Conservation (phyloP, 2,113 vertebrate genomes). For the Platichthys stellatus region DNA sequence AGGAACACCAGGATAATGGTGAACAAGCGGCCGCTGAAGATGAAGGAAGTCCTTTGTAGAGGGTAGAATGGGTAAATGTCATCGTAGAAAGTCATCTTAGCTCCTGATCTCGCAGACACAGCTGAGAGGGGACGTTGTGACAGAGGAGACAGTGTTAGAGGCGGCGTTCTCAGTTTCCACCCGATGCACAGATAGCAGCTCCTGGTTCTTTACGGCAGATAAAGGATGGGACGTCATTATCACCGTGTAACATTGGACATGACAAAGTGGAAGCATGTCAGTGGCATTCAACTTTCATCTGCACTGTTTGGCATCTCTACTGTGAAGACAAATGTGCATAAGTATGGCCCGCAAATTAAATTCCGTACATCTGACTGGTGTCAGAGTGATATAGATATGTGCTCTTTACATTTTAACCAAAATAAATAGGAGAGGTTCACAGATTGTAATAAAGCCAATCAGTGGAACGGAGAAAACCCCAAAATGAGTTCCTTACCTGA, state of each 20-base stretch:
- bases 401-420: not conserved
- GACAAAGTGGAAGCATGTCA: constrained; percentile 2
- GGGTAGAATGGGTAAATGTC: constrained; percentile 90
- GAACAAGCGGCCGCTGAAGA: constrained; percentile 82
- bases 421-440: not conserved
- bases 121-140: constrained; percentile 65
- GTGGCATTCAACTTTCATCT: not conserved
- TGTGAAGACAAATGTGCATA: not conserved
- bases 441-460: not conserved
- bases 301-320: not conserved
- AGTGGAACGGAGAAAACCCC: not conserved
- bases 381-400: not conserved
- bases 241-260: constrained; percentile 13
- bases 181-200: constrained; percentile 71
- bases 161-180: constrained; percentile 73
- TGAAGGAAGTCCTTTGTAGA: constrained; percentile 81
- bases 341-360: not conserved
- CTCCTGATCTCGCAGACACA: constrained; percentile 57
- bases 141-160: constrained; percentile 79
- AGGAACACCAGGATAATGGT: constrained; percentile 90
- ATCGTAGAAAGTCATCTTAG: constrained; percentile 90
- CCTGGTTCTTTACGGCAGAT: constrained; percentile 42
- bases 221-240: constrained; percentile 28
- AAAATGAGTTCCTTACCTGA: constrained; percentile 54
- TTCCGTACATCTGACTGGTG: not conserved